phyloP scores from a whole-genome alignment of 2,888 invertebrate species.

The Sarcophaga rosellei region DNA sequence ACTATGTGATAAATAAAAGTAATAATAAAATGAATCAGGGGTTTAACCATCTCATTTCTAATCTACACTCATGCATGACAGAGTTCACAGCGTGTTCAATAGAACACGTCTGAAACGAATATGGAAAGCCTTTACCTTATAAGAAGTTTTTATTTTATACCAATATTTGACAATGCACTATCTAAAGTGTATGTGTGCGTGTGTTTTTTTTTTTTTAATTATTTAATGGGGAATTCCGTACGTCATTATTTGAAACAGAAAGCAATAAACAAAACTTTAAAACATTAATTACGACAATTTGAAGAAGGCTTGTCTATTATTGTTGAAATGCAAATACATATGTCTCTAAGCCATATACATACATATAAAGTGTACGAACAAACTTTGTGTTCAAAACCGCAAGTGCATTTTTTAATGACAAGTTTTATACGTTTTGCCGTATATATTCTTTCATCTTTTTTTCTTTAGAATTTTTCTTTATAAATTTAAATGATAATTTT shows the following conservation, averaged over 20 bases:
- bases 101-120: conserved; percentile 8
- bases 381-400: background rate
- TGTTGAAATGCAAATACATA: background rate
- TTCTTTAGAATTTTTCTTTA: background rate
- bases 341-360: background rate
- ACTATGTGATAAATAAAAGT: conserved; percentile 27
- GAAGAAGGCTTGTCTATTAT: background rate
- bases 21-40: conserved; percentile 51
- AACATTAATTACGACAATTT: conserved; percentile 17
- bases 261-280: conserved; percentile 19
- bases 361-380: background rate
- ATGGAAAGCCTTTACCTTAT: conserved; percentile 36
- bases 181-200: background rate
- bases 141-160: background rate
- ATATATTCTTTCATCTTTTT: background rate
- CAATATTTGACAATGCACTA: background rate
- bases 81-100: conserved; percentile 13
- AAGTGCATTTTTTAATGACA: background rate
- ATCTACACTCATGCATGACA: conserved; percentile 15
- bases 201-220: conserved; percentile 39
- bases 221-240: conserved; percentile 61
- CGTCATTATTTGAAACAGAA: conserved; percentile 48
- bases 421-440: background rate
- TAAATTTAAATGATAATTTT: background rate
- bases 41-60: conserved; percentile 34